phyloP scores from a whole-genome alignment of 2,888 invertebrate species.

The Leistus spinibarbis region DNA sequence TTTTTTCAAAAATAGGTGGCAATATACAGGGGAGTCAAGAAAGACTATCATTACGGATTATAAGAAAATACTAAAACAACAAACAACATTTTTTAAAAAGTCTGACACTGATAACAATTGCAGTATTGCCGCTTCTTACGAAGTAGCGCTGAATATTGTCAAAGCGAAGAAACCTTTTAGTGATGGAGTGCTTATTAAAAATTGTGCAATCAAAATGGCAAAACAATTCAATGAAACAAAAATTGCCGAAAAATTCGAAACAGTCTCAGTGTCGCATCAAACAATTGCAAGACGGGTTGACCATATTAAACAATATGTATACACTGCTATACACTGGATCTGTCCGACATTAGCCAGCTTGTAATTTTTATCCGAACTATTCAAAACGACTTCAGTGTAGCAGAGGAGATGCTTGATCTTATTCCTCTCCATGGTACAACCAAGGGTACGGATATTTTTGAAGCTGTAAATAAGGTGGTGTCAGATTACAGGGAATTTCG shows the following conservation, averaged over 20 bases:
- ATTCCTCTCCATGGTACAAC: slow-evolving; percentile 42
- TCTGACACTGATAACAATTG: slow-evolving; percentile 32
- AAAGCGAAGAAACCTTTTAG: slow-evolving; percentile 29
- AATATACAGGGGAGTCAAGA: neutral
- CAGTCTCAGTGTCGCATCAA: slow-evolving; percentile 19
- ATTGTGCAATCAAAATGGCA: slow-evolving; percentile 40
- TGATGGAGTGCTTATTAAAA: slow-evolving; percentile 40
- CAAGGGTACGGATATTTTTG: slow-evolving; percentile 40
- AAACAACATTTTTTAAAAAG: neutral
- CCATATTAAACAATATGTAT: slow-evolving; percentile 35
- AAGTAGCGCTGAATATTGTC: slow-evolving; percentile 20
- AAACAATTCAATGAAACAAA: slow-evolving; percentile 17
- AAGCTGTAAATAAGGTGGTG: slow-evolving; percentile 21
- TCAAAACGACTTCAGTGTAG: slow-evolving; percentile 37
- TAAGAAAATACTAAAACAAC: neutral
- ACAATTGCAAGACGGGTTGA: slow-evolving; percentile 35
- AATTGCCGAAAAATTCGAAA: slow-evolving; percentile 39
- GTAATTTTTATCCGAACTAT: slow-evolving; percentile 38
- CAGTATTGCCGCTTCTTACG: slow-evolving; percentile 34
- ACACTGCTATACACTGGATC: slow-evolving; percentile 6
- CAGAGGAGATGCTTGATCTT: slow-evolving; percentile 42
- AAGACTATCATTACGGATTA: neutral
- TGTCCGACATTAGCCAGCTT: slow-evolving; percentile 40
- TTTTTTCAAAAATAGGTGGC: no score
- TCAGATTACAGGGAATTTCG: slow-evolving; percentile 28